These are phyloP conservation scores for Montipora capitata DNA, from an alignment of 92 coral and sea anemone genomes.

Conservation along the genomic window DNA sequence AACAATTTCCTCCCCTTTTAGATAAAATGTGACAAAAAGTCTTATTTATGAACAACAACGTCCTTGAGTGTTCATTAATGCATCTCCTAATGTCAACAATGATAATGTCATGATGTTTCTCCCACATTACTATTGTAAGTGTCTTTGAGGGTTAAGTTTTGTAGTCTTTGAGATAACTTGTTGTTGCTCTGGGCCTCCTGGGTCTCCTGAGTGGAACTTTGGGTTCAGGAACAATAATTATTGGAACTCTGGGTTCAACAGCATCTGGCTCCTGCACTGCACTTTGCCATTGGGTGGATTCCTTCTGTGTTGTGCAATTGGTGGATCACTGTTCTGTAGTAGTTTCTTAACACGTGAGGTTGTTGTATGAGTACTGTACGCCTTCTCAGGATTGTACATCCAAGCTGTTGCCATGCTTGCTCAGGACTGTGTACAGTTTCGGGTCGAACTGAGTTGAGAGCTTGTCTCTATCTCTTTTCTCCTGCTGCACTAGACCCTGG, in stretches of 20 bases:
- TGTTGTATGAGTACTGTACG: not conserved
- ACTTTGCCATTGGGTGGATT: not conserved
- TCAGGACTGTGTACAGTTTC: too few relatives aligned
- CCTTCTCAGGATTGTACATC: too few relatives aligned
- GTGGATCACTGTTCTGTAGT: not conserved
- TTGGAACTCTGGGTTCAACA: not conserved
- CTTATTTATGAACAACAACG: too few relatives aligned
- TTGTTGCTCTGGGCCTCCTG: not conserved
- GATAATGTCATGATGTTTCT: not conserved
- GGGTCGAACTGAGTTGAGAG: too few relatives aligned
- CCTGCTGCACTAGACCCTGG: too few relatives aligned
- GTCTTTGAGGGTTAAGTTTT: not conserved
- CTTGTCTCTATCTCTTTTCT: too few relatives aligned
- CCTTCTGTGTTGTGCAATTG: not conserved
- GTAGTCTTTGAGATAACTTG: not conserved
- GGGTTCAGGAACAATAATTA: too few relatives aligned
- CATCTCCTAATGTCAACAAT: not conserved
- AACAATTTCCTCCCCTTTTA: too few relatives aligned
- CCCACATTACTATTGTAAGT: not conserved
- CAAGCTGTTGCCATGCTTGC: too few relatives aligned
- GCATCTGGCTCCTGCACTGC: not conserved
- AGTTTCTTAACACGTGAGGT: not conserved
- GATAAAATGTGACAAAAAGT: too few relatives aligned
- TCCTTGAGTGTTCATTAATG: too few relatives aligned
- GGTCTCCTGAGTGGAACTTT: not conserved